A percentile compares a stretch with the other conserved stretches of the same genome.
Conservation (phyloP, 2,888 invertebrate species). For the Nephrotoma flavescens region DNA sequence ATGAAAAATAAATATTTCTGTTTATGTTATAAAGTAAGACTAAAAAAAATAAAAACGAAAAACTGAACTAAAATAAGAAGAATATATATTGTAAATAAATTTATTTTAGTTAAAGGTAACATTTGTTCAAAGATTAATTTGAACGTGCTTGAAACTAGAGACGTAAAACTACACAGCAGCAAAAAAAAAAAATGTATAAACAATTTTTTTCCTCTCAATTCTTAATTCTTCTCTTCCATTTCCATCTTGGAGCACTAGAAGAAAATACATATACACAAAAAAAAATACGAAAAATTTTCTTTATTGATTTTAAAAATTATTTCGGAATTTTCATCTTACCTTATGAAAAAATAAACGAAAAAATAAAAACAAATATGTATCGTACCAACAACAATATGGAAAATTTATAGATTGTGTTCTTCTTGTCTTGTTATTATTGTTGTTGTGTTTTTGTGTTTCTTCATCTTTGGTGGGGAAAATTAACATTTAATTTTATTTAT, state of each 20-base stretch:
- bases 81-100: conserved; percentile 2
- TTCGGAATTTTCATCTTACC: not conserved
- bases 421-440: not conserved
- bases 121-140: conserved; percentile 4
- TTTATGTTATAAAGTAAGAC: not conserved
- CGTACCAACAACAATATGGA: not conserved
- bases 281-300: not conserved
- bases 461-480: not conserved
- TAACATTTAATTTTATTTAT: not conserved
- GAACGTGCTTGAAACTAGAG: not conserved
- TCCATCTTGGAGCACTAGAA: not conserved
- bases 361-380: not conserved
- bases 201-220: not conserved
- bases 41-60: not conserved
- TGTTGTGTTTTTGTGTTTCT: not conserved
- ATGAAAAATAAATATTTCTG: not conserved
- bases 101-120: not conserved
- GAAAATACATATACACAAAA: not conserved
- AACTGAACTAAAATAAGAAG: not conserved
- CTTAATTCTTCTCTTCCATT: not conserved
- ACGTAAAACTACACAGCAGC: not conserved
- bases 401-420: not conserved
- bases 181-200: not conserved
- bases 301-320: not conserved
- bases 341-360: not conserved